Percentiles rank a stretch among this genome's conserved stretches.
Evolutionary conservation across 2,113 vertebrate species (phyloP).

Genomic region (Dissostichus mawsoni): DNA sequence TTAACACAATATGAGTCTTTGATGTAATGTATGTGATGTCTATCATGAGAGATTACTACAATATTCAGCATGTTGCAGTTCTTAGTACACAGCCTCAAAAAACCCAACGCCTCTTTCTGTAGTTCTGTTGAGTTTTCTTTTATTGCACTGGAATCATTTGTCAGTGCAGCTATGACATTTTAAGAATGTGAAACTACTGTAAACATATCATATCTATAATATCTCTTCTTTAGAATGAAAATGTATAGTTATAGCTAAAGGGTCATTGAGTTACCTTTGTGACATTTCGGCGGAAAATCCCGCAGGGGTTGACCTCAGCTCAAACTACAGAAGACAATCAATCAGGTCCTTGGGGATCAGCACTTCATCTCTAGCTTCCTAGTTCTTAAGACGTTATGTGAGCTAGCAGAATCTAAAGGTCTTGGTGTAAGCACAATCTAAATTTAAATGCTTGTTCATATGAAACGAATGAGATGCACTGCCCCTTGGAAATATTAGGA

Average conservation of each 20-base stretch:
- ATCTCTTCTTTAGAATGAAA: not conserved
- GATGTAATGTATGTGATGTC: not conserved
- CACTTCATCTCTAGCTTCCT: slow-evolving; percentile 31
- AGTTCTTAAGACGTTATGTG: slow-evolving; percentile 47
- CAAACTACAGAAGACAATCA: slow-evolving; percentile 6
- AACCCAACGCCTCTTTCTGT: not conserved
- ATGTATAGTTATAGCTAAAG: not conserved
- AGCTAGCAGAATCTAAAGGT: slow-evolving; percentile 63
- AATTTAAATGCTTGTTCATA: slow-evolving; percentile 68
- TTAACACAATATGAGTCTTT: slow-evolving; percentile 10
- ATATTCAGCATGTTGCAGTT: not conserved
- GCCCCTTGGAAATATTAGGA: slow-evolving; percentile 11
- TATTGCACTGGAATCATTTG: not conserved
- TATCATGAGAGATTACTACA: not conserved
- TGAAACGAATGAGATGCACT: slow-evolving; percentile 49
- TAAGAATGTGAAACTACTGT: not conserved
- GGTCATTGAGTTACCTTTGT: not conserved
- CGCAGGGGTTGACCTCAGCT: slow-evolving; percentile 21
- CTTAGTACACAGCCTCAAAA: not conserved
- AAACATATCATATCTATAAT: too few relatives aligned
- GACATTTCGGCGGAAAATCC: not conserved
- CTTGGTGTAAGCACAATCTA: slow-evolving; percentile 66
- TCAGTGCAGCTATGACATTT: not conserved
- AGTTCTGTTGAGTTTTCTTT: not conserved
- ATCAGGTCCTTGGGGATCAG: slow-evolving; percentile 24